Base-by-base conservation (phyloP, 1,140 invertebrate species). In the Branchinecta lindahli region DNA sequence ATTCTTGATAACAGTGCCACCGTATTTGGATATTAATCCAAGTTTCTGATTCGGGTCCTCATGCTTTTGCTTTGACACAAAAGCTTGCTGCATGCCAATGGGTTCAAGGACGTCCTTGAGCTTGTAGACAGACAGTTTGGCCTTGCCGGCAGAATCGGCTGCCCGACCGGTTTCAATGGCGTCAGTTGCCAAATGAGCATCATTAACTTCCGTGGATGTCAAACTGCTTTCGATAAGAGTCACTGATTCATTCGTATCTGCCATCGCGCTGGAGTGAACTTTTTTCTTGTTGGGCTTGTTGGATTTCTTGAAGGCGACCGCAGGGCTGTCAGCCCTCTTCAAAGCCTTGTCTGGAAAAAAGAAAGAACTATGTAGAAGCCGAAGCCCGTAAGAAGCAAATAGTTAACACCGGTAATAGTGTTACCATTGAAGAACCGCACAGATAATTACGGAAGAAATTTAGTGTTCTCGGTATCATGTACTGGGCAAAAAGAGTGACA, bases 1-100 rank as follows among this genome's bases (percentile, higher is more conserved):
- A 76, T 91, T 86, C 75, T 89, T 87, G 5, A 92, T 85, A 46
- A 91, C 85, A 4, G 88, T 92, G 21, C 89, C 90, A 46, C 88
- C 88, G 8, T 91, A 80, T 75, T 86, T 88, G 3, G 89, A 91
- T 0, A 92, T 88, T 52, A 91, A 78, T 3, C 88, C 88, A 61
- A 61, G 52, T 20, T 61, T 61, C 18, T 15, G 52, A 15, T 61
- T 20, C 12, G 52, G 52, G 18, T 61, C 18, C 12, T 61, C 12
- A 3, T 12, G 18, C 18, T 61, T 61, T 15, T 20, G 12, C 52
- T 61, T 20, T 61, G 12, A 12, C 12, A 20, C 12, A 3, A 15
- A 20, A 4, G 12, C 52, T 61, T 15, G 12, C 12, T 61, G 12
- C 52, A 61, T 61, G 52, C 52, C 18, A 12, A 61, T 15, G 12